Base-by-base conservation (phyloP, 2,797 vertebrate genomes). In the Molossus molossus region DNA sequence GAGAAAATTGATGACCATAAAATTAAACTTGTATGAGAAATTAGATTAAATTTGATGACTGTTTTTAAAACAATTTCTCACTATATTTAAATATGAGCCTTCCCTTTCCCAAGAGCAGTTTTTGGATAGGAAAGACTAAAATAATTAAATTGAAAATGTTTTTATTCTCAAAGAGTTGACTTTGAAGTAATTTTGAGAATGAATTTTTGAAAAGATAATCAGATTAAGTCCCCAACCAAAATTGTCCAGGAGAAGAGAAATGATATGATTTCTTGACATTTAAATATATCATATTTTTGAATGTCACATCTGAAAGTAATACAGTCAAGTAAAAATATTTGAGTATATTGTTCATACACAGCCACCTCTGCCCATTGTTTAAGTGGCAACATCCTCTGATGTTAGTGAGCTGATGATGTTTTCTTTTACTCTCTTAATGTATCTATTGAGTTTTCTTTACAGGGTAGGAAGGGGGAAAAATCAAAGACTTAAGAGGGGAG, bases 361-460 rank as follows among this genome's bases (percentile, higher is more conserved):
- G 57, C 77, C 92, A 21, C 11, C 27, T n/a, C 25, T 87, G 81
- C 45, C 33, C 84, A 37, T 4, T 58, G 6, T 33, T 84, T 73
- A 48, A 85, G 21, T 3, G 55, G 53, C 21, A 95, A 3, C 29
- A 64, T 53, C 1, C 3, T 90, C 72, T 57, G 80, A 55, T 92
- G 60, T 77, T 84, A 90, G 33, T 45, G 73, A 79, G 45, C 87
- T 73, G 4, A 1, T 33, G 37, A 23, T 3, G 37, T 45, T 96
- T 96, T 50, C 85, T 86, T 94, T 20, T 86, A 70, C 86, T 96
- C 14, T 23, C 80, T 97, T 95, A 94, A 92, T 89, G 29, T 80
- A 91, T 64, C 18, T 77, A 94, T 77, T 93, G 89, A 96, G 95
- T 89, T 97, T 95, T 91, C 87, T 96, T 82, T 96, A 96, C 84